phyloP scores from a whole-genome alignment of 2,113 vertebrate genomes.

The Corythoichthys intestinalis region DNA sequence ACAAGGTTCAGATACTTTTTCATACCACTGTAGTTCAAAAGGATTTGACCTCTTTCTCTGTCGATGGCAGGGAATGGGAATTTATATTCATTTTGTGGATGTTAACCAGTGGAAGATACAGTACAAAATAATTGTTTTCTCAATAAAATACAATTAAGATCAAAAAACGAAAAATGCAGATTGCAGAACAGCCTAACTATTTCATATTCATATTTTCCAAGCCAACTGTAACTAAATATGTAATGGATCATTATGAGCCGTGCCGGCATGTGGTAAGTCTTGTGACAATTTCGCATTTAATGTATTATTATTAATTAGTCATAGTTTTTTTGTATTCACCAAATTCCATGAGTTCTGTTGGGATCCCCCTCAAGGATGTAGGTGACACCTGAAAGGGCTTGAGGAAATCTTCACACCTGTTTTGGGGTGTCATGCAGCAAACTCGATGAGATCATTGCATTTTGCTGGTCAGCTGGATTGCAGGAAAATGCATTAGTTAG shows the following conservation, averaged over 20 bases:
- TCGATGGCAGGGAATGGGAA: no score
- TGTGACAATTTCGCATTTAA: neutral
- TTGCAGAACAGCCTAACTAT: neutral
- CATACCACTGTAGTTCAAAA: no score
- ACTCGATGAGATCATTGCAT: slow-evolving; percentile 27
- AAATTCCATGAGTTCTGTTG: neutral
- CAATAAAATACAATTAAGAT: neutral
- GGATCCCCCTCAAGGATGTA: slow-evolving; percentile 43
- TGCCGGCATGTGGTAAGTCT: neutral
- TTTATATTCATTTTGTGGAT: neutral
- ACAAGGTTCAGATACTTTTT: no score
- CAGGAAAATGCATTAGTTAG: slow-evolving; percentile 32
- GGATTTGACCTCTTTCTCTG: no score
- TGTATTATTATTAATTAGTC: neutral
- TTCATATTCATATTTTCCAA: neutral
- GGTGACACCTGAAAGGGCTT: slow-evolving; percentile 20
- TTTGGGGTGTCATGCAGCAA: slow-evolving; percentile 38
- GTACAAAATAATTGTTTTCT: neutral
- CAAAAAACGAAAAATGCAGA: neutral
- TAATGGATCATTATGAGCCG: neutral
- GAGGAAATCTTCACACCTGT: slow-evolving; percentile 48
- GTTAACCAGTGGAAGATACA: neutral
- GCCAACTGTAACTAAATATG: neutral
- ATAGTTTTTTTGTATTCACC: neutral
- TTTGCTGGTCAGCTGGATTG: slow-evolving; percentile 55